Evolutionary conservation across 2,888 invertebrate genomes (phyloP).

Genomic region (Campaea margaritaria): DNA sequence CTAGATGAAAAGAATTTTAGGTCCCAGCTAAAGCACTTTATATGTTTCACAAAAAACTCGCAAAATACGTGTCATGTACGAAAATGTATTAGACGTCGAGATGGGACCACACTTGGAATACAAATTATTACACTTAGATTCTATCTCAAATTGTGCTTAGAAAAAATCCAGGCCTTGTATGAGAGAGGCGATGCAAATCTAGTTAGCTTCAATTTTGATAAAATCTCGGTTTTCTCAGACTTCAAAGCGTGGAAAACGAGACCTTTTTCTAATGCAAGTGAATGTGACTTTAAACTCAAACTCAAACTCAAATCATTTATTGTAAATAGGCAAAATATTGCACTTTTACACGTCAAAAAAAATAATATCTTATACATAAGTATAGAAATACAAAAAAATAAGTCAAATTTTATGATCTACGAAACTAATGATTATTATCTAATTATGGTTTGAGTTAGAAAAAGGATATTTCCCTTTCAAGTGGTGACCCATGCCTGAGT

Average conservation of each 20-base stretch:
- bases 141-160: conserved; percentile 11
- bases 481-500: too few species aligned
- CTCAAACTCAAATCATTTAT: too few species aligned
- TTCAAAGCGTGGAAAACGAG: conserved; percentile 1
- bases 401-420: too few species aligned
- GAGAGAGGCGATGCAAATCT: conserved; percentile 11
- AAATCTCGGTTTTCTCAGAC: too few species aligned
- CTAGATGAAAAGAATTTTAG: not conserved
- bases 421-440: too few species aligned
- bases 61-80: conserved; percentile 20
- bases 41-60: conserved; percentile 5
- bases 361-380: too few species aligned
- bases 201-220: conserved; percentile 14
- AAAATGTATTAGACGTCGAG: conserved; percentile 10
- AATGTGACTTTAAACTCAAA: too few species aligned
- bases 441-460: too few species aligned
- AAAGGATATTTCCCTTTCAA: too few species aligned
- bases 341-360: too few species aligned
- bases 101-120: conserved; percentile 20
- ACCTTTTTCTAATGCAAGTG: not conserved
- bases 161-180: conserved; percentile 16
- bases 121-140: conserved; percentile 6
- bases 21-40: not conserved
- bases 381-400: too few species aligned
- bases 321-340: too few species aligned